phyloP scores from a whole-genome alignment of 2,113 vertebrate species.

The Coracopsis vasa region DNA sequence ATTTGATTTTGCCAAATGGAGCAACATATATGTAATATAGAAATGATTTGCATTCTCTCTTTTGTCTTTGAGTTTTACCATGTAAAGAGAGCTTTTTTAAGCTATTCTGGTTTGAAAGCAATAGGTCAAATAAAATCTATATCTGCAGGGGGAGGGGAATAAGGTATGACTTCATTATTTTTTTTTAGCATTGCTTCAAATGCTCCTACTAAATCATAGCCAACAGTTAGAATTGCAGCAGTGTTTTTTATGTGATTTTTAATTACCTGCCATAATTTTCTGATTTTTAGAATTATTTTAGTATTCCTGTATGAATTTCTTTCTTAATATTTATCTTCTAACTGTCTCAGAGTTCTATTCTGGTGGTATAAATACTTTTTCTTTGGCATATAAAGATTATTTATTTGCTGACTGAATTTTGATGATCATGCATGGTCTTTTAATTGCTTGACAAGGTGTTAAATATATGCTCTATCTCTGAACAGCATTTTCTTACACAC shows the following conservation, averaged over 20 bases:
- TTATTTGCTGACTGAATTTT: background rate
- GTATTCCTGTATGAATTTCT: background rate
- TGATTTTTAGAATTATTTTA: constrained; percentile 20
- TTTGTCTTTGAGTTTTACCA: constrained; percentile 75
- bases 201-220: constrained; percentile 16
- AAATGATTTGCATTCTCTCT: constrained; percentile 76
- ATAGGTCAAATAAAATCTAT: constrained; percentile 80
- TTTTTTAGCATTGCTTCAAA: constrained; percentile 60
- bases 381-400: background rate
- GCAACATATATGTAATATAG: constrained; percentile 77
- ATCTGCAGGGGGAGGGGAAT: constrained; percentile 51
- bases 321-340: background rate
- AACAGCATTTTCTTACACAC: background rate
- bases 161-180: constrained; percentile 64
- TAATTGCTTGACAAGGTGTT: background rate
- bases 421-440: background rate
- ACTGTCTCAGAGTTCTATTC: background rate
- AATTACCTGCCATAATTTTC: background rate
- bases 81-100: constrained; percentile 62
- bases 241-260: constrained; percentile 36
- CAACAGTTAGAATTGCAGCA: background rate
- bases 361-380: background rate
- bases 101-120: constrained; percentile 76
- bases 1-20: constrained; percentile 79
- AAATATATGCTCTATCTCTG: background rate